Evolutionary conservation across 2,113 vertebrate genomes (phyloP), one percentile per base, ranked within the genome.

Genomic region (Heterochromis multidens): DNA sequence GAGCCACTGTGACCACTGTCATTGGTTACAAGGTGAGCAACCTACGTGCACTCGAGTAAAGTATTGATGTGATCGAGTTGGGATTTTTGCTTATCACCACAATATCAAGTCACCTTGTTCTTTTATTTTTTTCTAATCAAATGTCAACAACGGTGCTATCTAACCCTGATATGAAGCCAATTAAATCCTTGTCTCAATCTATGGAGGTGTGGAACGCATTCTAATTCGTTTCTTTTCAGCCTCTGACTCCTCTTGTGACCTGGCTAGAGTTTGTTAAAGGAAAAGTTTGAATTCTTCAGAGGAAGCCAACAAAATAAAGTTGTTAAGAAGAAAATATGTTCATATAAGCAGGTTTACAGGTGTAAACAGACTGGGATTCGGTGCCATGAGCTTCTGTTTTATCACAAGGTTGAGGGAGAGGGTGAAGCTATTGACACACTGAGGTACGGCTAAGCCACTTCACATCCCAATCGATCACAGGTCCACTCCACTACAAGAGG

Each of bases 81-180:
- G 76, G 85, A 80, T 91, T 91, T 92, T 84, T 85, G 91, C 93
- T 95, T 95, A 95, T 95, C 95, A 12, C 87, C n/a, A 31, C 94
- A 77, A 93, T 90, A 94, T 95, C 95, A 87, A 93, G 95, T 95
- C 95, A 95, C 95, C 94, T 95, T 95, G 94, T 91, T 89, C 83
- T 89, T 84, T 81, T 88, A 40, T 76, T 63, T 82, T 58, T 33
- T 78, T 77, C 82, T 88, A 81, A 93, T 92, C 94, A 94, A 87
- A 90, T 87, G 92, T 87, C 87, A 90, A 91, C 93, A 88, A 63
- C 61, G 13, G 54, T 7, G 70, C 90, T 87, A 93, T 94, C 94
- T 90, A 81, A 90, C 86, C 87, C 90, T 82, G 92, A 93, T 90
- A 91, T 76, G 85, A 85, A 92, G 91, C 89, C 92, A 91, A 93